A percentile compares a stretch with the other conserved stretches of the same genome.
Evolutionary conservation across 2,113 vertebrate species (phyloP).

Genomic region (Lophius piscatorius): DNA sequence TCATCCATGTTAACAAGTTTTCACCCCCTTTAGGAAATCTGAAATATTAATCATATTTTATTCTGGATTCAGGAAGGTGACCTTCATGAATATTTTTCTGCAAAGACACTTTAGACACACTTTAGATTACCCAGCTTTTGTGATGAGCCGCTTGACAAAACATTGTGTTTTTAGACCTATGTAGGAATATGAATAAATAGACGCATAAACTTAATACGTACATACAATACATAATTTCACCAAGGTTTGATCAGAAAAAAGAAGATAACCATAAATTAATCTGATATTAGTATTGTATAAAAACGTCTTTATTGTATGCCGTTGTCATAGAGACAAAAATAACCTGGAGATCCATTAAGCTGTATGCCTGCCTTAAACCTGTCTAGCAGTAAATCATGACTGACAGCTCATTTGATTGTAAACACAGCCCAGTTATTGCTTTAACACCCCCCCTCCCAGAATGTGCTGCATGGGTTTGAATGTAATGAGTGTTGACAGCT

Average conservation of each 20-base stretch:
- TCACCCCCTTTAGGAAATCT: constrained; percentile 37
- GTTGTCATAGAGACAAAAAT: too few relatives aligned
- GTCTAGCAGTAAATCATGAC: constrained; percentile 11
- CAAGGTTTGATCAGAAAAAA: constrained; percentile 5
- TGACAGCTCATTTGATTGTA: not conserved
- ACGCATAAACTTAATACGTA: too few relatives aligned
- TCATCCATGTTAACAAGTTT: constrained; percentile 27
- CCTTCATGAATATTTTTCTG: constrained; percentile 41
- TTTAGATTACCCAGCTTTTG: constrained; percentile 14
- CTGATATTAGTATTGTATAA: not conserved
- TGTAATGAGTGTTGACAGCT: constrained; percentile 53
- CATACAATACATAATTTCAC: not conserved
- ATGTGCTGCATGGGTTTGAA: constrained; percentile 29
- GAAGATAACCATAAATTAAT: too few relatives aligned
- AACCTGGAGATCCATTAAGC: not conserved
- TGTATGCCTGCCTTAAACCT: not conserved
- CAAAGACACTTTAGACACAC: constrained; percentile 25
- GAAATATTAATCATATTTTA: constrained; percentile 72
- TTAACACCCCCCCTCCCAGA: constrained; percentile 19
- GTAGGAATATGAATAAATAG: too few relatives aligned
- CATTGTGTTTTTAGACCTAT: constrained; percentile 3
- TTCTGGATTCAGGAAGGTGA: constrained; percentile 67
- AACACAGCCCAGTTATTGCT: constrained; percentile 1
- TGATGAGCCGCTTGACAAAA: constrained; percentile 1
- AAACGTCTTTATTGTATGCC: too few relatives aligned